These are phyloP conservation scores for Drosophila emarginata DNA, from an alignment of 2,888 invertebrate genomes.

Conservation along the genomic window DNA sequence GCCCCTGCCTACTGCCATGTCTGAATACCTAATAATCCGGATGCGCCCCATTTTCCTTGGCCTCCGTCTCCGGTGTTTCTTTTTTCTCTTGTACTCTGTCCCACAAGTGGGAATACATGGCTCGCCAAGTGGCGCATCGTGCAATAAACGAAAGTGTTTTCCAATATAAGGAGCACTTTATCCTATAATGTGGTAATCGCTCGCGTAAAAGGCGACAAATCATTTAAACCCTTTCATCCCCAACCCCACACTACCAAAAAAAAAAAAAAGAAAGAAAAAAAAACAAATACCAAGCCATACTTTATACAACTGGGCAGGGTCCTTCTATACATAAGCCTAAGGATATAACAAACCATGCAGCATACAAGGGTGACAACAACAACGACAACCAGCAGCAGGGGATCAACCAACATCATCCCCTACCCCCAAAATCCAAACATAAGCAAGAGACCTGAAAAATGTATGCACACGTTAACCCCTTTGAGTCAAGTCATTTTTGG, in stretches of 20 bases:
- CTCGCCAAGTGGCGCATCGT: constrained; percentile 50
- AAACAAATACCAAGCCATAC: too few species aligned
- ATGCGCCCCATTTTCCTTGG: constrained; percentile 15
- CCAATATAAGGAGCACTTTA: constrained; percentile 70
- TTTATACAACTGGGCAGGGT: constrained; percentile 24
- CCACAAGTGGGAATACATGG: constrained; percentile 67
- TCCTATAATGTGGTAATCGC: constrained; percentile 82
- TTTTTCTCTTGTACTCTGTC: constrained; percentile 4
- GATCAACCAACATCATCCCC: background rate
- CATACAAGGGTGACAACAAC: constrained; percentile 71
- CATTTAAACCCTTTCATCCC: constrained; percentile 71
- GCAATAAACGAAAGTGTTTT: constrained; percentile 78
- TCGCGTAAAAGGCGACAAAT: constrained; percentile 82
- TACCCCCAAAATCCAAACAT: constrained; percentile 1
- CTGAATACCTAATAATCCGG: constrained; percentile 56
- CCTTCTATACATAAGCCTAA: constrained; percentile 2
- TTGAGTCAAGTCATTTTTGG: constrained; percentile 43
- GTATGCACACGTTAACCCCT: constrained; percentile 69
- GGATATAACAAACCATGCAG: constrained; percentile 24
- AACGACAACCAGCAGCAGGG: background rate
- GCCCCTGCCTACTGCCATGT: constrained; percentile 30
- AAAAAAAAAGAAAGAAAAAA: too few species aligned
- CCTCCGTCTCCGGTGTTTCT: background rate
- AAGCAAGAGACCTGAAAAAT: constrained; percentile 47
- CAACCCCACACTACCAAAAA: background rate